Base-by-base conservation (phyloP, 92 coral and sea anemone species). In the Muricea muricata region DNA sequence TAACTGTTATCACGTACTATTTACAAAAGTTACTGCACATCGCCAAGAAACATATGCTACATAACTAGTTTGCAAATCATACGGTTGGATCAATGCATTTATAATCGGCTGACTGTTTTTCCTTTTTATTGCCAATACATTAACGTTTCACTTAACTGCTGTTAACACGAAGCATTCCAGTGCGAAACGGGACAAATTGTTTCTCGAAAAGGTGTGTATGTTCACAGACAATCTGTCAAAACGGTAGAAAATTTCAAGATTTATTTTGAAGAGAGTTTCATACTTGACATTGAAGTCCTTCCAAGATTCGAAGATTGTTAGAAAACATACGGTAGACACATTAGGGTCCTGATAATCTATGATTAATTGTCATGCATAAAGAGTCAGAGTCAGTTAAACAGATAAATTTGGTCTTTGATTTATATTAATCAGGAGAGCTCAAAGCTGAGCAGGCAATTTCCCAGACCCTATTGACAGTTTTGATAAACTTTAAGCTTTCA, bases 321-420 rank as follows among this genome's bases (percentile, higher is more conserved):
- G n/a, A 1, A 25, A 11, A 28, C 37, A 7, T 63, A 28, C 37
- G 23, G 7, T 24, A 29, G 8, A 25, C 37, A 52, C 18, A 12
- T 35, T 20, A 30, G 0, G 13, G 12, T 60, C 70, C 18, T 26
- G n/a, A 13, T 63, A 63, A 63, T 8, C 20, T 28, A n/a, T 28
- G 70, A 63, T 24, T 63, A 63, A 26, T 61, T 61, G 60, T 17
- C 60, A n/a, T n/a, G n/a, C n/a, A n/a, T n/a, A n/a, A n/a, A n/a
- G n/a, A n/a, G n/a, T n/a, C n/a, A n/a, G n/a, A n/a, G n/a, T n/a
- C n/a, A n/a, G n/a, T n/a, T n/a, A 13, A 20, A 28, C 15, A 13
- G 39, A 26, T n/a, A 52, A 52, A 6, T 52, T 52, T 20, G 7
- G 23, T 20, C 23, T 37, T 37, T 37, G 42, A 37, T 9, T 37